Evolutionary conservation across 2,888 invertebrate species (phyloP).

Genomic region (Sicus ferrugineus): DNA sequence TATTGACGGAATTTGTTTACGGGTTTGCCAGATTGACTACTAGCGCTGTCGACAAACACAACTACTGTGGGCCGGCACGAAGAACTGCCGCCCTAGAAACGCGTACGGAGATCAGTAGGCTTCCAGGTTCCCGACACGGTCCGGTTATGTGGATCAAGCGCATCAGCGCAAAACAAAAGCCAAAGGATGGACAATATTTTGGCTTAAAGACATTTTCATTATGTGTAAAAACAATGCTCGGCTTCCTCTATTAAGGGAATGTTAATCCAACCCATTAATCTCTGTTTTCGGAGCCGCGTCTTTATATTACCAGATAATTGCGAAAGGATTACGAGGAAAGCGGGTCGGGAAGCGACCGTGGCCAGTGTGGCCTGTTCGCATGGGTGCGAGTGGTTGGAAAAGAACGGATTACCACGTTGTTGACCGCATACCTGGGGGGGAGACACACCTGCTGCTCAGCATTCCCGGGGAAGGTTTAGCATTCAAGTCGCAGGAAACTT

Average conservation of each 20-base stretch:
- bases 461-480: not conserved
- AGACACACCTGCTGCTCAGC: conserved; percentile 38
- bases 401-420: not conserved
- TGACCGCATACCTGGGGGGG: conserved; percentile 14
- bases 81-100: not conserved
- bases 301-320: conserved; percentile 61
- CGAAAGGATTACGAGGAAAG: conserved; percentile 54
- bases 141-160: not conserved
- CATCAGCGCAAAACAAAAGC: not conserved
- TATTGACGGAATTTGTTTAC: conserved; percentile 32
- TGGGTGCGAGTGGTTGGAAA: no score
- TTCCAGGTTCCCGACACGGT: no score
- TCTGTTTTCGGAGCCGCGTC: conserved; percentile 57
- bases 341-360: no score
- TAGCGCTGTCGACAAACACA: not conserved
- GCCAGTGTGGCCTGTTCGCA: no score
- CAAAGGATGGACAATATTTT: conserved; percentile 54
- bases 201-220: conserved; percentile 60
- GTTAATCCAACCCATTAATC: conserved; percentile 61
- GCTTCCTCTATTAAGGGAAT: conserved; percentile 47
- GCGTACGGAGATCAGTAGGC: not conserved
- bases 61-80: not conserved
- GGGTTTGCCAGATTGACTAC: conserved; percentile 9
- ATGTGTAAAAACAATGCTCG: conserved; percentile 53
- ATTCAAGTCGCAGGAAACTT: conserved; percentile 41